phyloP scores from a whole-genome alignment of 2,888 invertebrate species.

The Bhutanitis thaidina region DNA sequence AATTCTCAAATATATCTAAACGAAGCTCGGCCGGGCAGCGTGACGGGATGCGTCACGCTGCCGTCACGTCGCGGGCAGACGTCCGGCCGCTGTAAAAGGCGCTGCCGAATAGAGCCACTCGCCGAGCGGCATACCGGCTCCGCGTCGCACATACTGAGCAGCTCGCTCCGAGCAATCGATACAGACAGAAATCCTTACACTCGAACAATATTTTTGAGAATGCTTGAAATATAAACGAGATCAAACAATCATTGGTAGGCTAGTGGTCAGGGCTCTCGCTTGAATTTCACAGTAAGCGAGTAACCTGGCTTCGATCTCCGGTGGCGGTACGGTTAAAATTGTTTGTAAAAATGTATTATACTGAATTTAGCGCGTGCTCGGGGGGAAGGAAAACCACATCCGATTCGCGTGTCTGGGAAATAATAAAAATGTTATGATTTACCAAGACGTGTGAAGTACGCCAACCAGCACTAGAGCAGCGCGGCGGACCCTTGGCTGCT shows the following conservation, averaged over 20 bases:
- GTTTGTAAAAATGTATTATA: too few species aligned
- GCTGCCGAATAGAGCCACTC: conserved; percentile 58
- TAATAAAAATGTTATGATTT: too few species aligned
- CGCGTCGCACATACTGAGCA: conserved; percentile 31
- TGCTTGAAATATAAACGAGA: conserved; percentile 9
- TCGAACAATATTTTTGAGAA: conserved; percentile 46
- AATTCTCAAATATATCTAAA: neutral
- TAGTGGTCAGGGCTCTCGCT: too few species aligned
- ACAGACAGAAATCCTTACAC: conserved; percentile 29
- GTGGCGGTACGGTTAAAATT: too few species aligned
- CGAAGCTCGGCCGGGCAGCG: neutral
- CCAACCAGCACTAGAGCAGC: too few species aligned
- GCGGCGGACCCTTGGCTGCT: too few species aligned
- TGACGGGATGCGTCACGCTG: conserved; percentile 52
- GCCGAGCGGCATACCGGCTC: conserved; percentile 34
- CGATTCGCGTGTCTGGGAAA: too few species aligned
- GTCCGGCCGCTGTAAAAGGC: conserved; percentile 48
- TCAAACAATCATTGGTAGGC: neutral
- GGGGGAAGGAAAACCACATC: too few species aligned
- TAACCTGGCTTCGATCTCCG: too few species aligned
- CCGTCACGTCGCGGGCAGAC: conserved; percentile 44
- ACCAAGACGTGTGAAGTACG: too few species aligned
- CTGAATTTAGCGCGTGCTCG: too few species aligned
- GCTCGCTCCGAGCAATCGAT: conserved; percentile 30
- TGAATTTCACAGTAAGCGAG: too few species aligned